These are phyloP conservation scores for Monochamus alternatus DNA, from an alignment of 2,888 invertebrate species.

Conservation along the genomic window DNA sequence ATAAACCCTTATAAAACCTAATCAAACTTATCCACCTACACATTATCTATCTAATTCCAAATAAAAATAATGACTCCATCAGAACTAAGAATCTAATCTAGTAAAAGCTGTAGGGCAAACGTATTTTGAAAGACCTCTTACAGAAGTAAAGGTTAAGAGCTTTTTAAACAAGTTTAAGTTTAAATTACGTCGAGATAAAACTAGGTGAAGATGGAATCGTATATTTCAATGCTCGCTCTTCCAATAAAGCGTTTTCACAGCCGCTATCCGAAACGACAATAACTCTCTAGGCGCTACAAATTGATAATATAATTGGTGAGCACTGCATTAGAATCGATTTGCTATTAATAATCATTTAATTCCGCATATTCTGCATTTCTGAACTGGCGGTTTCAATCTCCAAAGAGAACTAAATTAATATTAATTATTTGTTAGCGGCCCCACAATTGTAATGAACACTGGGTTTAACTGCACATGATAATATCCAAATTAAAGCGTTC, in stretches of 20 bases:
- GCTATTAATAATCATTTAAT: conserved; percentile 6
- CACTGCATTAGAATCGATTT: conserved; percentile 15
- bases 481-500: too few relatives aligned
- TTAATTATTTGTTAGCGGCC: not conserved
- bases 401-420: conserved; percentile 1
- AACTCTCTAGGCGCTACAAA: not conserved
- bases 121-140: not conserved
- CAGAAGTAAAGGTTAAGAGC: not conserved
- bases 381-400: not conserved
- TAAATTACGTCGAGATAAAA: not conserved
- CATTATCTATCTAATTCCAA: too few relatives aligned
- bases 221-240: not conserved
- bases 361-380: conserved; percentile 11
- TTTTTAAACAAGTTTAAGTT: conserved; percentile 1
- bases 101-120: not conserved
- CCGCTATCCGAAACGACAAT: not conserved
- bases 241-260: not conserved
- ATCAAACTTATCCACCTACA: not conserved
- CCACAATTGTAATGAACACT: too few relatives aligned
- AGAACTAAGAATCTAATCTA: not conserved
- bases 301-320: conserved; percentile 7
- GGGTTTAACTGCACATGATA: too few relatives aligned
- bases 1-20: not conserved
- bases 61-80: not conserved
- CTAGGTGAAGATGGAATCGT: conserved; percentile 9